phyloP scores from a whole-genome alignment of 2,888 invertebrate species.

The Nipponacmea schrenckii region DNA sequence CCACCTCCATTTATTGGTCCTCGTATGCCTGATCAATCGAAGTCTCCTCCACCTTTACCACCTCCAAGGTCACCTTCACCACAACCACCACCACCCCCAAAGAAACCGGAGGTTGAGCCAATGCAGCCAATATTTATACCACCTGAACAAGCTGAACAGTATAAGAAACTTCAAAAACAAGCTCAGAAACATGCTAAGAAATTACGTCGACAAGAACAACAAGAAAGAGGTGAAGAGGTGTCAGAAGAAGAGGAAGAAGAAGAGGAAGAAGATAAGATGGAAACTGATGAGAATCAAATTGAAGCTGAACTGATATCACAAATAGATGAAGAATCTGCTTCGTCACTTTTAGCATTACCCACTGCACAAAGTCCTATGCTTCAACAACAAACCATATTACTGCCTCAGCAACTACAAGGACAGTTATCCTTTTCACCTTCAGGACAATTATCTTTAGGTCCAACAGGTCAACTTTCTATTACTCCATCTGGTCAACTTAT shows the following conservation, averaged over 20 bases:
- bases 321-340: constrained; percentile 24
- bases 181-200: constrained; percentile 83
- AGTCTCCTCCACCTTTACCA: constrained; percentile 51
- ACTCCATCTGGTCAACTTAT: constrained; percentile 24
- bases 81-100: constrained; percentile 55
- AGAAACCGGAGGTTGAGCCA: constrained; percentile 42
- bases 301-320: constrained; percentile 32
- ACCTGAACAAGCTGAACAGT: constrained; percentile 63
- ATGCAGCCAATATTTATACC: constrained; percentile 51
- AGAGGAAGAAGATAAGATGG: constrained; percentile 1
- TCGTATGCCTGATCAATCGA: constrained; percentile 10
- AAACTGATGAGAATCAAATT: constrained; percentile 26
- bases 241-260: constrained; percentile 43
- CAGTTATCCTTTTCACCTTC: constrained; percentile 19
- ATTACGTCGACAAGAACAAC: constrained; percentile 73
- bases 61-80: constrained; percentile 57
- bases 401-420: constrained; percentile 27
- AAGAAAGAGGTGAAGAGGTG: constrained; percentile 52
- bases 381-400: constrained; percentile 34
- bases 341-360: constrained; percentile 25
- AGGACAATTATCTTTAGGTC: constrained; percentile 24
- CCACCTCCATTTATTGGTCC: constrained; percentile 24
- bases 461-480: constrained; percentile 14
- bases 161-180: constrained; percentile 72
- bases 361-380: constrained; percentile 37